Evolutionary conservation across 2,113 vertebrate species (phyloP).

Genomic region (Bos javanicus): DNA sequence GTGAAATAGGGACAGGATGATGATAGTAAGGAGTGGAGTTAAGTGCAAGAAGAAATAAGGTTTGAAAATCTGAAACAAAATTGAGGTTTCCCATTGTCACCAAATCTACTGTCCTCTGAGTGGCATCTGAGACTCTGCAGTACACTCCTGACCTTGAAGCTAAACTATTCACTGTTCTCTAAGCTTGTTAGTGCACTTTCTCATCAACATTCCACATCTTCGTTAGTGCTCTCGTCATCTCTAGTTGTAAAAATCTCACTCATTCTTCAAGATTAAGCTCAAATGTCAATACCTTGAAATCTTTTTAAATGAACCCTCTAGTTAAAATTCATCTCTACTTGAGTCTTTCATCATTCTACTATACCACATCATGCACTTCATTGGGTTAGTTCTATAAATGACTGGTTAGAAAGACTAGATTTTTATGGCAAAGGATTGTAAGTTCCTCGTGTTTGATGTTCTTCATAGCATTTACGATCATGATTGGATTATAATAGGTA

Average conservation of each 20-base stretch:
- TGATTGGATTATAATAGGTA: neutral
- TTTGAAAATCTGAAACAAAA: neutral
- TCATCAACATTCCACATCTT: neutral
- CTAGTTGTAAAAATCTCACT: neutral
- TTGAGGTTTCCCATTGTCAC: neutral
- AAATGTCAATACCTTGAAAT: neutral
- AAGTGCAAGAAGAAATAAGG: neutral
- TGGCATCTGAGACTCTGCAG: neutral
- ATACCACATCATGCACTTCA: neutral
- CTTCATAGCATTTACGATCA: neutral
- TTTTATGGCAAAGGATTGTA: neutral
- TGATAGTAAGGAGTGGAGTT: neutral
- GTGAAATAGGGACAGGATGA: neutral
- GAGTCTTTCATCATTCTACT: neutral
- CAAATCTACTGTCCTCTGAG: neutral
- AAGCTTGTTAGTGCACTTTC: neutral
- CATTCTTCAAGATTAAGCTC: neutral
- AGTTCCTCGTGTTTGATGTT: neutral
- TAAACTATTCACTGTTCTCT: neutral
- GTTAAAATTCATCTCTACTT: neutral
- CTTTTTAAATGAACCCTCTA: neutral
- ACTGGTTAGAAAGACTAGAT: neutral
- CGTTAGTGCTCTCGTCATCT: neutral
- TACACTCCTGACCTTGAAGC: neutral
- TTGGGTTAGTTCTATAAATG: neutral